Conservation (phyloP, 2,888 invertebrate species). For the Punctoribates punctum region DNA sequence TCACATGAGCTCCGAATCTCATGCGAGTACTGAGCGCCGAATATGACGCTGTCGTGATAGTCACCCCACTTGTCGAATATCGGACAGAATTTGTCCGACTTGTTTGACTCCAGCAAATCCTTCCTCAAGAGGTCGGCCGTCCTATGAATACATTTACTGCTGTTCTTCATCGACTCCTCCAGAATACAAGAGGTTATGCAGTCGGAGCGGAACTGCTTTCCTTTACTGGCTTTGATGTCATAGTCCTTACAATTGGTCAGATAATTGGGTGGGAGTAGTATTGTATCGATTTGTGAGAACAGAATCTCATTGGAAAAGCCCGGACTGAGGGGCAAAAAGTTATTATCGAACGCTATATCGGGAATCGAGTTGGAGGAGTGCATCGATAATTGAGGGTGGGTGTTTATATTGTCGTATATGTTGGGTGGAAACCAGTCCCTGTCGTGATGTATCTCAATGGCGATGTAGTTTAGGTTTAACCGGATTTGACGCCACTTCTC, state of each 20-base stretch:
- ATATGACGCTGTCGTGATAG: slow-evolving; percentile 2
- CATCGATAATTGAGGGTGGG: slow-evolving; percentile 9
- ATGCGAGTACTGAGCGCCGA: neutral
- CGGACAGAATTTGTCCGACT: slow-evolving; percentile 11
- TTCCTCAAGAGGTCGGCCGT: slow-evolving; percentile 22
- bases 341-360: neutral
- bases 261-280: slow-evolving; percentile 29
- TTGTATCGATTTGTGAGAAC: slow-evolving; percentile 26
- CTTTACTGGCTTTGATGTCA: neutral
- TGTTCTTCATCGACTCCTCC: neutral
- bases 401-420: slow-evolving; percentile 1
- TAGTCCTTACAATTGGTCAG: slow-evolving; percentile 9
- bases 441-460: slow-evolving; percentile 17
- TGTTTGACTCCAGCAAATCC: neutral
- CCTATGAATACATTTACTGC: slow-evolving; percentile 19
- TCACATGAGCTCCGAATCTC: neutral
- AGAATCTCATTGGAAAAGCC: slow-evolving; percentile 10
- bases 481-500: slow-evolving; percentile 13
- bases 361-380: slow-evolving; percentile 1
- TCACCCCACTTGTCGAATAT: slow-evolving; percentile 21
- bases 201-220: neutral
- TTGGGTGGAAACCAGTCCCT: slow-evolving; percentile 8
- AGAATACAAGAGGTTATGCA: slow-evolving; percentile 19
- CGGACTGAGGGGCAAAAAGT: neutral
- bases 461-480: slow-evolving; percentile 1